These are phyloP conservation scores for Halocaridina rubra DNA, from an alignment of 2,888 invertebrate genomes.

Conservation along the genomic window DNA sequence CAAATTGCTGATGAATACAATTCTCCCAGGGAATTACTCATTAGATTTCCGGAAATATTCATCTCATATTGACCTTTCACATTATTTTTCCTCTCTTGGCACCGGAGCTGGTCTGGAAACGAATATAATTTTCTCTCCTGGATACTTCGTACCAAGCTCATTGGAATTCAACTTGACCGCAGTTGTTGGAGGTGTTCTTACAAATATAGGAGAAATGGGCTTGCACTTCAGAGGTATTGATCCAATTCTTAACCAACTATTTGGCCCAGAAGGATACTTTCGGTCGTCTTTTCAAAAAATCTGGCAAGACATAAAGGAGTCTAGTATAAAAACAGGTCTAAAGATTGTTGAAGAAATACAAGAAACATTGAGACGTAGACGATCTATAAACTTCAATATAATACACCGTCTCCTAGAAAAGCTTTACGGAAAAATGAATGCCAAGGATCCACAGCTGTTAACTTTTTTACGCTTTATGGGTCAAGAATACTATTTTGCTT, in stretches of 20 bases:
- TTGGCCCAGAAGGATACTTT: slow-evolving; percentile 16
- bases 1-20: not conserved
- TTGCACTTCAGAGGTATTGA: slow-evolving; percentile 13
- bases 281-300: not conserved
- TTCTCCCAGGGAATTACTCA: not conserved
- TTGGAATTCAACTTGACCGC: slow-evolving; percentile 4
- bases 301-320: not conserved
- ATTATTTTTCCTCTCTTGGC: slow-evolving; percentile 7
- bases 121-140: not conserved
- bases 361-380: not conserved
- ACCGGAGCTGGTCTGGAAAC: not conserved
- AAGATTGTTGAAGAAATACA: not conserved
- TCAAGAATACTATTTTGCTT: slow-evolving; percentile 49
- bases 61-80: slow-evolving; percentile 12
- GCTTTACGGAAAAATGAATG: not conserved
- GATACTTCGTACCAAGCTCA: not conserved
- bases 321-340: not conserved
- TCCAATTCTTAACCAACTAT: not conserved
- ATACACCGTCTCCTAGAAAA: not conserved
- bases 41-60: not conserved
- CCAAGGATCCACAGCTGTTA: not conserved
- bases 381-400: not conserved
- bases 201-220: slow-evolving; percentile 23
- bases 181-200: slow-evolving; percentile 2
- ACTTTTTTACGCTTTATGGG: slow-evolving; percentile 50